Evolutionary conservation across 2,113 vertebrate genomes (phyloP).

Genomic region (Larimichthys polyactis): DNA sequence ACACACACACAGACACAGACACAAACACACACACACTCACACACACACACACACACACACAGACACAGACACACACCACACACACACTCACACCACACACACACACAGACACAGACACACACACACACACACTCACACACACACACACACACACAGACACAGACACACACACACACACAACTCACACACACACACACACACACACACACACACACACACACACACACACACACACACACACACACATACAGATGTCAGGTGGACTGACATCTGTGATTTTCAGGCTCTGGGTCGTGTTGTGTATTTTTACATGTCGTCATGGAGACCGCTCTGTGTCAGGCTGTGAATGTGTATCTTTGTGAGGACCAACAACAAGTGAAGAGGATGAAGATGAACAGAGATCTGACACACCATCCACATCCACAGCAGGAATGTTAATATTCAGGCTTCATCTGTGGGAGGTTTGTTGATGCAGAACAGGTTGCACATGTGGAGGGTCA

Average conservation of each 20-base stretch:
- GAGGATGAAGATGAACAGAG: neutral
- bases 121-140: too few relatives aligned
- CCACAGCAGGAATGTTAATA: neutral
- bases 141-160: too few relatives aligned
- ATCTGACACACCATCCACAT: neutral
- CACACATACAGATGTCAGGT: neutral
- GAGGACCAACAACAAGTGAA: neutral
- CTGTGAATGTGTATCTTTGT: neutral
- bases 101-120: too few relatives aligned
- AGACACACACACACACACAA: too few relatives aligned
- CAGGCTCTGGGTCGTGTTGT: neutral
- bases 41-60: too few relatives aligned
- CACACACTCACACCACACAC: too few relatives aligned
- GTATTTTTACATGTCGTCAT: constrained; percentile 42
- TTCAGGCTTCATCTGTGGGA: neutral
- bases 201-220: too few relatives aligned
- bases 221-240: too few relatives aligned
- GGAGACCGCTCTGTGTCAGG: neutral
- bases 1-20: too few relatives aligned
- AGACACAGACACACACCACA: too few relatives aligned
- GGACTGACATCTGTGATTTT: neutral
- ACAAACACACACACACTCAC: too few relatives aligned
- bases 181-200: too few relatives aligned
- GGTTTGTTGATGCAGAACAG: neutral
- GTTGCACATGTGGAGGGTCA: neutral